phyloP scores from a whole-genome alignment of 2,888 invertebrate genomes.

The Cheilosia pagana region DNA sequence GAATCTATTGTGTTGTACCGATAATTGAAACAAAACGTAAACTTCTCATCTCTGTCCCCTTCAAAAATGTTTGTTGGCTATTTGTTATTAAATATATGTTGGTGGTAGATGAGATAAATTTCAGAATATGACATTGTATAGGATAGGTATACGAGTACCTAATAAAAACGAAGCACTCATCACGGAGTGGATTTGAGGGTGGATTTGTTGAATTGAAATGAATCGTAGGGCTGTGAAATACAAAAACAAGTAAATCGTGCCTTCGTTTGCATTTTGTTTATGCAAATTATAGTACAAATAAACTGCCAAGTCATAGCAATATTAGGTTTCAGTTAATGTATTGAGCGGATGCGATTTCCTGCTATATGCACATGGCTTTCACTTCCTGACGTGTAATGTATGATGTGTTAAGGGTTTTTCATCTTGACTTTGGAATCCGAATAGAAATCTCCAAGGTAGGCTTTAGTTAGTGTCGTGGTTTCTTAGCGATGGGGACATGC shows the following conservation, averaged over 20 bases:
- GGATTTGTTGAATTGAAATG: conserved; percentile 19
- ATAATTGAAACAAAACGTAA: conserved; percentile 68
- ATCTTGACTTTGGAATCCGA: no score
- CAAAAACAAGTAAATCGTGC: neutral
- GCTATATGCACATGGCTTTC: no score
- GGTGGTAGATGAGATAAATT: conserved; percentile 46
- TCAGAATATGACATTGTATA: neutral
- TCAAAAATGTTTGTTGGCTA: conserved; percentile 37
- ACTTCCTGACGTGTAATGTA: no score
- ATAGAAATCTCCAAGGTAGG: no score
- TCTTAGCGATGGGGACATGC: no score
- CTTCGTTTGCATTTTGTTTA: conserved; percentile 10
- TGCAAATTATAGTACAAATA: conserved; percentile 10
- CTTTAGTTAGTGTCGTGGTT: no score
- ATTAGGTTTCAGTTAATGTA: conserved; percentile 4
- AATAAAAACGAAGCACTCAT: neutral
- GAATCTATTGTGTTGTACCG: conserved; percentile 51
- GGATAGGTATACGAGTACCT: neutral
- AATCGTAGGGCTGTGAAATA: neutral
- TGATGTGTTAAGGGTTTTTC: no score
- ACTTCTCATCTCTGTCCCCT: conserved; percentile 20
- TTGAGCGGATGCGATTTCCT: no score
- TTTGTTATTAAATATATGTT: conserved; percentile 56
- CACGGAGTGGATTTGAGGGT: neutral
- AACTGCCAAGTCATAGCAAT: neutral